phyloP scores from a whole-genome alignment of 2,113 vertebrate species.

The Boulengeromyrus knoepffleri region DNA sequence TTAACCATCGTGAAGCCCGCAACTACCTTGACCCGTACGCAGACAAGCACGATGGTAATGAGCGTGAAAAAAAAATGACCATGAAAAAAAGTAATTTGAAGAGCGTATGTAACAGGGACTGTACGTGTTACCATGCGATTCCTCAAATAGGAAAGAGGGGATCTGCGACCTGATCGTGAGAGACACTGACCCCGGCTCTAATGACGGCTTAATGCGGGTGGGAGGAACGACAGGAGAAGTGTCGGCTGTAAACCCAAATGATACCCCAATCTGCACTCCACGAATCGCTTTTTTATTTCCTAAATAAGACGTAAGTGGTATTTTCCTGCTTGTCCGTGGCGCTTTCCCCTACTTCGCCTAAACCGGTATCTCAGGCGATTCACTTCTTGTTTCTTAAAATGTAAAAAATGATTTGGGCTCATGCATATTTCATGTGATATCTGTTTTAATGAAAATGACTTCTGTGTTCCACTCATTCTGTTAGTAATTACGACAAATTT shows the following conservation, averaged over 20 bases:
- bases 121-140: background rate
- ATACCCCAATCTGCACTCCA: background rate
- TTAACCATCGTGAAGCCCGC: background rate
- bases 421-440: constrained; percentile 11
- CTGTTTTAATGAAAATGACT: constrained; percentile 4
- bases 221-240: background rate
- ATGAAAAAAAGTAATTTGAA: background rate
- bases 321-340: too few species aligned
- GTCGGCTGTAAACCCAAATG: background rate
- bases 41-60: background rate
- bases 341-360: background rate
- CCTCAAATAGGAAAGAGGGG: background rate
- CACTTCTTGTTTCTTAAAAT: background rate
- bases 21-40: background rate
- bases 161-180: background rate
- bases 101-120: background rate
- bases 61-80: background rate
- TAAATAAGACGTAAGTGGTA: background rate
- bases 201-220: background rate
- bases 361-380: background rate
- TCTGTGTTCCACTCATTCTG: background rate
- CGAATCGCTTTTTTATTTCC: background rate
- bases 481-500: constrained; percentile 13
- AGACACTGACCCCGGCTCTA: background rate
- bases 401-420: background rate